These are phyloP conservation scores for Gastrophryne carolinensis DNA, from an alignment of 2,797 vertebrate species.

Conservation along the genomic window DNA sequence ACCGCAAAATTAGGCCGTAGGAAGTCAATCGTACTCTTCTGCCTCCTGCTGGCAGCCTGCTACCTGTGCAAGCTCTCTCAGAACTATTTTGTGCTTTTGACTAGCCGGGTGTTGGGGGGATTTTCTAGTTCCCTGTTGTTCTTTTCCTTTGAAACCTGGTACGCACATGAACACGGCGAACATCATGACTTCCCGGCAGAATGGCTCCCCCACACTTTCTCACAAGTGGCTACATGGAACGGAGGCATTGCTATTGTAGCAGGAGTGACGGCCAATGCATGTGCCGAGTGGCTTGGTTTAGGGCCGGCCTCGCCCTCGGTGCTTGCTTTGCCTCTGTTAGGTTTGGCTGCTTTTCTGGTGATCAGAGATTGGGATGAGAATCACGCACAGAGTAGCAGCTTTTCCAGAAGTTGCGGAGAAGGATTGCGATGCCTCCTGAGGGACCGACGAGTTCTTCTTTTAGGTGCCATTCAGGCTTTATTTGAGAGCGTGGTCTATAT, in stretches of 20 bases:
- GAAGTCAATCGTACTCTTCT: conserved; percentile 85
- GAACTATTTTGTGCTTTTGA: conserved; percentile 88
- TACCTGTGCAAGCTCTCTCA: conserved; percentile 88
- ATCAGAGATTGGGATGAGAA: conserved; percentile 79
- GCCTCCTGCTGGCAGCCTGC: conserved; percentile 80
- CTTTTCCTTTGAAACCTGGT: conserved; percentile 88
- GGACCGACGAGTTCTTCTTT: conserved; percentile 82
- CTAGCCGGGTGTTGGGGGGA: conserved; percentile 83
- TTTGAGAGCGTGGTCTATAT: conserved; percentile 94
- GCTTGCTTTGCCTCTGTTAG: conserved; percentile 81
- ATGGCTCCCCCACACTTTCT: conserved; percentile 88
- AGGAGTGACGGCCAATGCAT: conserved; percentile 80
- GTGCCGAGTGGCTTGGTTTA: conserved; percentile 84
- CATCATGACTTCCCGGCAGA: conserved; percentile 86
- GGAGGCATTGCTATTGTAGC: conserved; percentile 82
- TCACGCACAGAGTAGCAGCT: conserved; percentile 72
- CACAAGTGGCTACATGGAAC: conserved; percentile 84
- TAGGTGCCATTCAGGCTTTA: conserved; percentile 87
- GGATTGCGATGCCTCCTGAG: conserved; percentile 84
- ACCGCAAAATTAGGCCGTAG: conserved; percentile 78
- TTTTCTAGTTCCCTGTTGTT: conserved; percentile 87
- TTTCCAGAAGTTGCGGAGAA: conserved; percentile 78
- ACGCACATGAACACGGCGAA: conserved; percentile 81
- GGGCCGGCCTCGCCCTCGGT: conserved; percentile 90
- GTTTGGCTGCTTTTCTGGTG: conserved; percentile 74